Conservation (phyloP, 2,113 vertebrate genomes). For the Ceratotherium simum region DNA sequence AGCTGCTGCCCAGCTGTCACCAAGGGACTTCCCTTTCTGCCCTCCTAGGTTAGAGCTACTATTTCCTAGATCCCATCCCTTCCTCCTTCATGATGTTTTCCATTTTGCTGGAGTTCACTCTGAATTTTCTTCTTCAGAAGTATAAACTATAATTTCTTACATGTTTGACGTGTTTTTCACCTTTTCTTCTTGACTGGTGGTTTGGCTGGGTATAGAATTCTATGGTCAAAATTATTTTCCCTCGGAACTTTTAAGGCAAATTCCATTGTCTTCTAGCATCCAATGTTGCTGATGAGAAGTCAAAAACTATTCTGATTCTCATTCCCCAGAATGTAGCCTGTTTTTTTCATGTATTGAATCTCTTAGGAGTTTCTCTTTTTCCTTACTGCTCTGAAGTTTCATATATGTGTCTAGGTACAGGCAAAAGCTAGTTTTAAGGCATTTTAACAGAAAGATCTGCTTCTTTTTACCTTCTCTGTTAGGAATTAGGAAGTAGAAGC, state of each 20-base stretch:
- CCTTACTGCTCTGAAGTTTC: not conserved
- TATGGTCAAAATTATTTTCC: not conserved
- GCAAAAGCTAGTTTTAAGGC: conserved; percentile 11
- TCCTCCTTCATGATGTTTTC: not conserved
- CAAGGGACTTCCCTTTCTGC: not conserved
- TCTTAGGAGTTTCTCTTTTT: not conserved
- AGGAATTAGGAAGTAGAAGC: conserved; percentile 54
- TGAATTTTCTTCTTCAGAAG: not conserved
- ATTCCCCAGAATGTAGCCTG: not conserved
- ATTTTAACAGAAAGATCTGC: conserved; percentile 37
- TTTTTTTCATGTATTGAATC: not conserved
- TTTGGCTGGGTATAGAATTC: conserved; percentile 35
- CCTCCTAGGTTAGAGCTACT: not conserved
- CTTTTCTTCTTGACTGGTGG: not conserved
- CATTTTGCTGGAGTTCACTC: not conserved
- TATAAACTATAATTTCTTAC: conserved; percentile 8
- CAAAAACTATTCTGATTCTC: conserved; percentile 27
- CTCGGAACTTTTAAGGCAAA: not conserved
- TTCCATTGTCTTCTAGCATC: conserved; percentile 49
- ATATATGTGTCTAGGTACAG: not conserved
- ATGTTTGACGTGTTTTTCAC: not conserved
- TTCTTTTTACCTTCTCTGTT: conserved; percentile 33
- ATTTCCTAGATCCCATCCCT: not conserved
- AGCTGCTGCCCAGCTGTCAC: not conserved
- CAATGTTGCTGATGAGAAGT: conserved; percentile 37